Evolutionary conservation across 2,888 invertebrate species (phyloP), one percentile per base, ranked within the genome.

Genomic region (Dynastes hyllus): DNA sequence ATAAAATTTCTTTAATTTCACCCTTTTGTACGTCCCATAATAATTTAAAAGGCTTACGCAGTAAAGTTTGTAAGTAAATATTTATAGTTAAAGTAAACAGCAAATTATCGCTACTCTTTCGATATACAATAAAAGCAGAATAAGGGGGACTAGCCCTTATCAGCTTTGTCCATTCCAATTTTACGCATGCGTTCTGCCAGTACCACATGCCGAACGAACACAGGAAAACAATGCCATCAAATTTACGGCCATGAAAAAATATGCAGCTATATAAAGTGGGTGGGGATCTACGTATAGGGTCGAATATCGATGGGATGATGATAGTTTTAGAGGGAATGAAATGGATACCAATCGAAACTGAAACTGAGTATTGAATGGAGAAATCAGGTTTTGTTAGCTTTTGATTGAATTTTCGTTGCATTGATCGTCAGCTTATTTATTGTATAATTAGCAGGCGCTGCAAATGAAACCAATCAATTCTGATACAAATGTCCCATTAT

Each of bases 191-290:
- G 82, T 80, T 16, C 77, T 77, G 73, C 77, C 67, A 50, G 27
- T 76, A 73, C 80, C 80, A 80, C 80, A 79, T 80, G 78, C 75
- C 71, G 80, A 80, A 80, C 81, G 80, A 73, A 80, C 78, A 79
- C 78, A 78, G 79, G 80, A 45, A 82, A 81, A 82, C 81, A 81
- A 82, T 81, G 82, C 78, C 80, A 80, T 81, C 80, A 80, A 80
- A 75, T 78, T 78, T 71, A 73, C 81, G 73, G 82, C 82, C 82
- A 82, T 82, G 82, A 80, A 82, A 82, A 82, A 79, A 78, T 79
- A 58, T 69, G 50, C 51, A 50, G 9, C 32, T 22, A 69, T 53
- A 69, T 51, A 13, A 50, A 45, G 9, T n/a, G 50, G 45, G 67
- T 67, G 67, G 67, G 67, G 69, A 32, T 65, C 29, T 11, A 45